Evolutionary conservation across 1,140 invertebrate genomes (phyloP), one percentile per base, ranked within the genome.

Genomic region (Brachionus koreanus): DNA sequence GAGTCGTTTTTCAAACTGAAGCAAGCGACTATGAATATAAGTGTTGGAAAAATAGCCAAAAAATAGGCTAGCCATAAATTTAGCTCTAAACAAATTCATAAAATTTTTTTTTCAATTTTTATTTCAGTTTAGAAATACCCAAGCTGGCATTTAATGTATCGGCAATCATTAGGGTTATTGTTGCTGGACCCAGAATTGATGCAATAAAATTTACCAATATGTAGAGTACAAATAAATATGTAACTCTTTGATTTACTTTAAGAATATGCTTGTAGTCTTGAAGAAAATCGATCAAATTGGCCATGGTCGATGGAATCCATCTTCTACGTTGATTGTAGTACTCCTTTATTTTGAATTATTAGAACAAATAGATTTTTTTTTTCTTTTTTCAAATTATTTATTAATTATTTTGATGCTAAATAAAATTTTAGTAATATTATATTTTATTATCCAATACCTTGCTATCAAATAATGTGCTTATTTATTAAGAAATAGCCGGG

Each of bases 271-370:
- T 88, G 83, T 89, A 91, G 84, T 91, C 90, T 52, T 86, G 85
- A 3, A 92, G 85, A 7, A 92, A 85, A 85, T 92, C 91, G 85
- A 92, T 88, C 79, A 92, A 91, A 85, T 92, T 92, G 74, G 91
- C 91, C 87, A 92, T 88, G 5, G 91, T 92, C 5, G 91, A 91
- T 1, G 91, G 91, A 79, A 91, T 90, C 91, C 91, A 92, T 35
- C 91, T 86, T 43, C 91, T 85, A n/a, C 91, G 85, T 85, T 92
- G 91, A 83, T 87, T 87, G 84, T 87, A 88, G 82, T 87, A 88
- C 83, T 88, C 87, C 49, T 86, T 85, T 61, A 42, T 61, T 19
- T 12, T 37, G 37, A 77, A 7, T 52, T 16, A 37, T 52, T 12
- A 46, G 46, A 12, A 25, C 3, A 57, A 76, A 46, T 10, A n/a